Evolutionary conservation across 2,888 invertebrate genomes (phyloP).

Genomic region (Cryptocheilus praepositus): DNA sequence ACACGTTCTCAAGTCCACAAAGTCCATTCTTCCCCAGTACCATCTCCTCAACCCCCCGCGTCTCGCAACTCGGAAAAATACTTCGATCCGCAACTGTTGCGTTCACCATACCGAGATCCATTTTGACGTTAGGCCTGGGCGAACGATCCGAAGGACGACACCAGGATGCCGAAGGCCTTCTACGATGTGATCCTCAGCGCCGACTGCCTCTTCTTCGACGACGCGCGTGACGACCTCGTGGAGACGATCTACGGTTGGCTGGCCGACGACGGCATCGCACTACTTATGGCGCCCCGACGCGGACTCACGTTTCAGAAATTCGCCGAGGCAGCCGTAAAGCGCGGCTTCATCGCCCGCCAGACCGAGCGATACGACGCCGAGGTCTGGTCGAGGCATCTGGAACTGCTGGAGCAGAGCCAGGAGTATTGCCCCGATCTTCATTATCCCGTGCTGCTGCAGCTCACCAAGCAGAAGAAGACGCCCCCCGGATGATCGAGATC

Average conservation of each 20-base stretch:
- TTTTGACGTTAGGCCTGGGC: slow-evolving; percentile 35
- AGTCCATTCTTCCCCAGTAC: too few relatives aligned
- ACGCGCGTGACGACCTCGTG: slow-evolving; percentile 81
- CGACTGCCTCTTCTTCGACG: slow-evolving; percentile 88
- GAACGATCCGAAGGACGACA: slow-evolving; percentile 25
- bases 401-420: slow-evolving; percentile 77
- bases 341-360: slow-evolving; percentile 79
- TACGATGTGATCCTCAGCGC: slow-evolving; percentile 87
- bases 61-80: too few relatives aligned
- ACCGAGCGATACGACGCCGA: slow-evolving; percentile 80
- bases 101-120: slow-evolving; percentile 21
- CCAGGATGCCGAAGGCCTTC: slow-evolving; percentile 62
- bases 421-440: slow-evolving; percentile 83
- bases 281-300: slow-evolving; percentile 86
- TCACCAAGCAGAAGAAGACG: slow-evolving; percentile 76
- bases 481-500: slow-evolving; percentile 59
- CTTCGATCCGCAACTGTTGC: too few relatives aligned
- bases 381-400: slow-evolving; percentile 82
- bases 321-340: slow-evolving; percentile 78
- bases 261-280: slow-evolving; percentile 79
- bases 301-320: slow-evolving; percentile 84
- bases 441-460: slow-evolving; percentile 82
- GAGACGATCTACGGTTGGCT: slow-evolving; percentile 82
- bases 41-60: too few relatives aligned
- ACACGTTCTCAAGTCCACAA: too few relatives aligned